phyloP scores from a whole-genome alignment of 2,888 invertebrate species.

The Eristalinus sepulchralis region DNA sequence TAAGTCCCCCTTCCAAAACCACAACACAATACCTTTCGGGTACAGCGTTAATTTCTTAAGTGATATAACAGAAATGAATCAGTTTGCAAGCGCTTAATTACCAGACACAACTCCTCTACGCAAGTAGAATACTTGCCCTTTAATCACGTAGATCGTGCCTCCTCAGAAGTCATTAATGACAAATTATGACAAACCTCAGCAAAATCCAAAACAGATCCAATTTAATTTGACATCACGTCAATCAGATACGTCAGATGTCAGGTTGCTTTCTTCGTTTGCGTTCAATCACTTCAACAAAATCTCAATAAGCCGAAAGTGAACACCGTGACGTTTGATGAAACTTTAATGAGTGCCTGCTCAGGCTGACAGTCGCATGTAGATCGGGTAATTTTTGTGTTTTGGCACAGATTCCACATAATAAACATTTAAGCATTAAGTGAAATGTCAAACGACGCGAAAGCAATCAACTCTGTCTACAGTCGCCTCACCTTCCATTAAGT shows the following conservation, averaged over 20 bases:
- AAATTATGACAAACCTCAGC: neutral
- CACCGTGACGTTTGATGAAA: neutral
- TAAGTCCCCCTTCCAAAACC: neutral
- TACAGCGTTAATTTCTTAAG: neutral
- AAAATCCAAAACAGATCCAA: neutral
- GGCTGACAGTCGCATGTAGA: neutral
- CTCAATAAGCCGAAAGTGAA: slow-evolving; percentile 3
- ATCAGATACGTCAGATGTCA: slow-evolving; percentile 27
- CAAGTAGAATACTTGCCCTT: slow-evolving; percentile 1
- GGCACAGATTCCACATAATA: slow-evolving; percentile 7
- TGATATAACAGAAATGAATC: slow-evolving; percentile 8
- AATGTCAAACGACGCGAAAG: slow-evolving; percentile 9
- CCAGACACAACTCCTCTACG: neutral
- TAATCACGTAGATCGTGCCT: neutral
- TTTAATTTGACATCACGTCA: slow-evolving; percentile 35
- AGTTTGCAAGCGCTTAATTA: neutral
- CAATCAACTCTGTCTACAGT: neutral
- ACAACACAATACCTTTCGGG: neutral
- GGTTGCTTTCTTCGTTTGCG: slow-evolving; percentile 21
- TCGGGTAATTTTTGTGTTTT: neutral
- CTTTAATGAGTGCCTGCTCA: neutral
- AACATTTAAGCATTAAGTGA: neutral
- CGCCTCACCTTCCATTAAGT: slow-evolving; percentile 25
- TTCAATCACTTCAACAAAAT: slow-evolving; percentile 5
- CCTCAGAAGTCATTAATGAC: neutral